Base-by-base conservation (phyloP, 2,888 invertebrate genomes). In the Laothoe populi region DNA sequence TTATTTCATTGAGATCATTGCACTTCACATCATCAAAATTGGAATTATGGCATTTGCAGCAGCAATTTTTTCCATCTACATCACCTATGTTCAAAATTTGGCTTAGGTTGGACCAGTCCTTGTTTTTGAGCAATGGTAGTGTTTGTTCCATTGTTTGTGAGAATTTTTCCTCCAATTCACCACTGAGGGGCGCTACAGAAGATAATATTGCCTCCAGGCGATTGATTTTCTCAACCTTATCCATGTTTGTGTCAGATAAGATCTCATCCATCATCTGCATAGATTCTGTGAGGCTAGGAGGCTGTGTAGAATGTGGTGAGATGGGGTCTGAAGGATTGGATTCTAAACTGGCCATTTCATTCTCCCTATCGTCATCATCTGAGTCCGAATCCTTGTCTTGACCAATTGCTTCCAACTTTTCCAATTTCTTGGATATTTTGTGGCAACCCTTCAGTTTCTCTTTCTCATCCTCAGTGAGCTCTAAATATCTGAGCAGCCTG, bases 181-280 rank as follows among this genome's bases (percentile, higher is more conserved):
- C 94, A 73, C 95, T 95, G 67, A 96, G 91, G 65, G 95, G 94
- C 0, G 96, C 96, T 40, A 96, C 97, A 35, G 96, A 96, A 59
- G 97, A 96, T 66, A 97, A 88, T 73, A 98, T 96, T 57, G 97
- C 96, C 88, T 98, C 98, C 57, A 98, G 90, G 75, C 96, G 96
- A 77, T 97, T 97, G 66, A 98, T 97, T 84, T 96, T 97, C 70
- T 97, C 97, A 42, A 97, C 94, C 72, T 96, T 95, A 82, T 97
- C 97, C 95, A 98, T 97, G 69, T 95, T 95, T 66, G 95, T 95
- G 82, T 98, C 96, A 64, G 96, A 96, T 63, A 97, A 89, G 70
- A 97, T 96, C 80, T 97, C 96, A 79, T 97, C 97, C 90, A 97
- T 95, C 93, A 97, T 94, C 82, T 97, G 97, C 97, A 97, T 97